These are phyloP conservation scores for Anniella stebbinsi DNA, from an alignment of 2,797 vertebrate species.

Conservation along the genomic window DNA sequence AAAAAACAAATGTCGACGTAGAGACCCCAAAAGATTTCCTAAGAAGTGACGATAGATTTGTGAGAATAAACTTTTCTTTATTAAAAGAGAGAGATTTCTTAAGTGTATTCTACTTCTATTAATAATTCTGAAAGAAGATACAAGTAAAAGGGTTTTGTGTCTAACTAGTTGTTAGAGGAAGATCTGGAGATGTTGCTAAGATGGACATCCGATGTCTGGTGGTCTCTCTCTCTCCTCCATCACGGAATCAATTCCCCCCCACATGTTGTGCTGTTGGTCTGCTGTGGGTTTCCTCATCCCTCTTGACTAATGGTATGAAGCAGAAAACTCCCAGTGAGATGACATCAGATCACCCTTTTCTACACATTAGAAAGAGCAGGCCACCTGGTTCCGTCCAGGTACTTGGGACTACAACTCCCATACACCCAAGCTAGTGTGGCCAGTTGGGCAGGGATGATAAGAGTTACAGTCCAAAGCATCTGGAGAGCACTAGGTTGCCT, in stretches of 20 bases:
- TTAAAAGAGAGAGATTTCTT: neutral
- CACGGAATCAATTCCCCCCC: no score
- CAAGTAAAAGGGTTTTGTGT: neutral
- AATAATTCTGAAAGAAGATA: neutral
- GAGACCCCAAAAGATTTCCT: neutral
- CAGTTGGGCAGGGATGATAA: no score
- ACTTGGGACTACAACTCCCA: no score
- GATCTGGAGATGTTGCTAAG: neutral
- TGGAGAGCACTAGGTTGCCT: no score
- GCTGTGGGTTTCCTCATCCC: neutral
- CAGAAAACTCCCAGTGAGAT: neutral
- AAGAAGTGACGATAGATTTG: neutral
- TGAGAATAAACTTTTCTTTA: neutral
- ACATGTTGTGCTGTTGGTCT: no score
- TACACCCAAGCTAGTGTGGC: no score
- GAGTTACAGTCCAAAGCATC: no score
- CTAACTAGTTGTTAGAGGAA: neutral
- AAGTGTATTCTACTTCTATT: neutral
- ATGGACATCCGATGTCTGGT: no score
- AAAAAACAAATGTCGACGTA: neutral
- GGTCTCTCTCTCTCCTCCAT: neutral
- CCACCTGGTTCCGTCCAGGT: no score
- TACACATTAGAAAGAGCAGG: no score
- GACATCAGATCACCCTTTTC: no score
- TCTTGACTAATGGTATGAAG: neutral